Conservation (phyloP, 1,140 invertebrate genomes). For the Artemia franciscana region DNA sequence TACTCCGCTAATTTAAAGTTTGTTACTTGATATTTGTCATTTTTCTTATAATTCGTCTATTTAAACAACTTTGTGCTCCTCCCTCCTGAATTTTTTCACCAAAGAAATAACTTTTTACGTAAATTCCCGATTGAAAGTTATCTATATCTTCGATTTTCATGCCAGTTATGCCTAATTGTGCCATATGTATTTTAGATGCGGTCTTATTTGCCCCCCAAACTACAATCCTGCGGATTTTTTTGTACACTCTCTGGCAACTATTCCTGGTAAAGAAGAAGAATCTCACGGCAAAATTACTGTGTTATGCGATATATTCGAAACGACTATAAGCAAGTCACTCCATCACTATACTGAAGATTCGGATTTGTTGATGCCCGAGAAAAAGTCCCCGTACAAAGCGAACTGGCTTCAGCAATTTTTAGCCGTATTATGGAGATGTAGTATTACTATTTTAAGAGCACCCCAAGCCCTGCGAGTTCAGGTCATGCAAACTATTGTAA, state of each 20-base stretch:
- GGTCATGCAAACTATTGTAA: conserved; percentile 22
- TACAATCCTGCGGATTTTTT: conserved; percentile 25
- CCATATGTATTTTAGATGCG: conserved; percentile 14
- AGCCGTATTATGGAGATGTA: conserved; percentile 22
- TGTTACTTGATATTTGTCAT: too few species aligned
- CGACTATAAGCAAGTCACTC: not conserved
- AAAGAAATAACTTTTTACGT: too few species aligned
- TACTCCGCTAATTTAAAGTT: too few species aligned
- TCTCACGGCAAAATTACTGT: conserved; percentile 11
- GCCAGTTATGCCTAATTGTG: too few species aligned
- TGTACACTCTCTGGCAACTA: conserved; percentile 21
- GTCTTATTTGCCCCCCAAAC: conserved; percentile 16
- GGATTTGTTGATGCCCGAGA: not conserved
- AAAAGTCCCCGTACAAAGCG: conserved; percentile 16
- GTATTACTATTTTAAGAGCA: conserved; percentile 20
- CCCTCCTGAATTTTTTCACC: too few species aligned
- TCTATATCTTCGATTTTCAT: too few species aligned
- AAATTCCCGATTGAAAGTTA: too few species aligned
- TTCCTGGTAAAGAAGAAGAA: conserved; percentile 16
- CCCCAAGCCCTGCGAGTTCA: conserved; percentile 21
- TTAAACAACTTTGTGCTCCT: too few species aligned
- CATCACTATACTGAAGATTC: not conserved
- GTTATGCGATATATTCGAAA: conserved; percentile 14
- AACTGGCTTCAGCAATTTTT: conserved; percentile 22
- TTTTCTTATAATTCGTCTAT: too few species aligned